Conservation (phyloP, 2,797 vertebrate genomes). For the Catharus ustulatus region DNA sequence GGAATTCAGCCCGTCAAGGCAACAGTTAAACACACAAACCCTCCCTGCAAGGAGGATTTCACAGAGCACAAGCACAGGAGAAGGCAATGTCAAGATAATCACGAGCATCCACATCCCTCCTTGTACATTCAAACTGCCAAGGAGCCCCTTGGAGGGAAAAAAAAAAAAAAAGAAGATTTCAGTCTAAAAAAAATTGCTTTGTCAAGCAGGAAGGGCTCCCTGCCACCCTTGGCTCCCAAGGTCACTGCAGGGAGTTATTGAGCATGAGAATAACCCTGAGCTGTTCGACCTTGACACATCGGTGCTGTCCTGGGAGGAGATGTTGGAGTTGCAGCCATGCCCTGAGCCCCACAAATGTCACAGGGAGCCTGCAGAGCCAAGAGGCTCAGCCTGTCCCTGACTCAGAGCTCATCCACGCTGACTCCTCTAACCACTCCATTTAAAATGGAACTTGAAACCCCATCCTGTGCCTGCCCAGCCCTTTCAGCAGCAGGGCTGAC, state of each 20-base stretch:
- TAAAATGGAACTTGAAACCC: not conserved
- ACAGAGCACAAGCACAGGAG: not conserved
- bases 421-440: not conserved
- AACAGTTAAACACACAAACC: not conserved
- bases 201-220: not conserved
- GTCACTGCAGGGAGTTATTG: constrained; percentile 24
- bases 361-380: not conserved
- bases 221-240: constrained; percentile 35
- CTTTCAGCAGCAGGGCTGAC: not conserved
- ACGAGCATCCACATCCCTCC: not conserved
- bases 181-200: not conserved
- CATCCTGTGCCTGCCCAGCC: not conserved
- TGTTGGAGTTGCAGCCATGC: not conserved
- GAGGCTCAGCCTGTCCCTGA: not conserved
- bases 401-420: not conserved
- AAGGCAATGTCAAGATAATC: not conserved
- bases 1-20: not conserved
- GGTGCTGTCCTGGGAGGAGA: not conserved
- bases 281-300: constrained; percentile 46
- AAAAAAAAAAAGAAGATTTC: not conserved
- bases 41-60: not conserved
- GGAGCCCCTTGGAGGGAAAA: not conserved
- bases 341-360: constrained; percentile 1
- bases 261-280: not conserved
- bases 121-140: not conserved